phyloP scores from a whole-genome alignment of 2,888 invertebrate genomes.

The Ormyrus nitidulus region DNA sequence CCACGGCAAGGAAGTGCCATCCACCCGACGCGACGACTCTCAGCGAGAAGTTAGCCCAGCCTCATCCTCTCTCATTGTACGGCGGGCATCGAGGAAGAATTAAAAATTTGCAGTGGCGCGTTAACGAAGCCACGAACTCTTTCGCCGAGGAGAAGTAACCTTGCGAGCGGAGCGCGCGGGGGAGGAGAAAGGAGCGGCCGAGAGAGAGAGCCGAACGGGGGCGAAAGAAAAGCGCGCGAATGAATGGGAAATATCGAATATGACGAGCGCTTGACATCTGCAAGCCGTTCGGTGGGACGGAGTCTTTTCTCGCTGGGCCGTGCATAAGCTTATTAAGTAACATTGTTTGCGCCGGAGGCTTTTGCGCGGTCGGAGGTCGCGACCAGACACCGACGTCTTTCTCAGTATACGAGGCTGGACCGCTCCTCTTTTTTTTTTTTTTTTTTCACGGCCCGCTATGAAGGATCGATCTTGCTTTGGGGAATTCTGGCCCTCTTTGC shows the following conservation, averaged over 20 bases:
- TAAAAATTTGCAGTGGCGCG: constrained; percentile 31
- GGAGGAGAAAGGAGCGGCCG: constrained; percentile 17
- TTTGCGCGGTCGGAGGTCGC: constrained; percentile 64
- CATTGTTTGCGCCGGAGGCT: constrained; percentile 66
- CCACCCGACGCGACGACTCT: neutral
- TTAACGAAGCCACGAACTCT: constrained; percentile 37
- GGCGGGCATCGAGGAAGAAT: neutral
- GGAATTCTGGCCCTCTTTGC: constrained; percentile 42
- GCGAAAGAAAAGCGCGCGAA: neutral
- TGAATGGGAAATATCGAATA: constrained; percentile 68
- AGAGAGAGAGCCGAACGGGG: neutral
- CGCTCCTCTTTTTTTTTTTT: constrained; percentile 3
- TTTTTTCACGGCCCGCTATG: neutral
- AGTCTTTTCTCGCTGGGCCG: constrained; percentile 69
- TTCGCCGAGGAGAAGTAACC: constrained; percentile 60
- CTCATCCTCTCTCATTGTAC: neutral
- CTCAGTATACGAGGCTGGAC: neutral
- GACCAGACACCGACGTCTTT: constrained; percentile 43
- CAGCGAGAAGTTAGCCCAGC: constrained; percentile 2
- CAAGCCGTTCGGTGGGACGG: constrained; percentile 59
- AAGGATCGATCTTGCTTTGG: constrained; percentile 55
- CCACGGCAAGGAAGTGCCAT: neutral
- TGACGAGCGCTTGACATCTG: constrained; percentile 73
- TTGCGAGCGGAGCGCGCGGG: constrained; percentile 51
- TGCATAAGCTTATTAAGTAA: constrained; percentile 75